Conservation (phyloP, 1,140 invertebrate species). For the Rhyacophila brunnea region DNA sequence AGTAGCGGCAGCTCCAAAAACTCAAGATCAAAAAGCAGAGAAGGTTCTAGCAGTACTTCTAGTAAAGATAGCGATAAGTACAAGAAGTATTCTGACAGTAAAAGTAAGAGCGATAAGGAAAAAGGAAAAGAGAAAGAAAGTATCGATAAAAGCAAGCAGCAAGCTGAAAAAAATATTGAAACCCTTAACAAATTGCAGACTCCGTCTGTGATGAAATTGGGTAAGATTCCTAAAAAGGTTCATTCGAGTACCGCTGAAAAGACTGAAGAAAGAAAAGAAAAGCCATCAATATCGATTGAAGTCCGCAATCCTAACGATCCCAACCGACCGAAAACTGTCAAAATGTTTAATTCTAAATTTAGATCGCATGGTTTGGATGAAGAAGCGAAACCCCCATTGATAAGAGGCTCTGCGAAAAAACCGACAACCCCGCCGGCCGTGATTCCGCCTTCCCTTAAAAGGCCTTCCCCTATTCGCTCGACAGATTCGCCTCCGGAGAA, state of each 20-base stretch:
- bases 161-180: constrained; percentile 68
- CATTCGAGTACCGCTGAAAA: constrained; percentile 38
- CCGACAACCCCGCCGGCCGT: constrained; percentile 52
- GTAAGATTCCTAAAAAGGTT: constrained; percentile 72
- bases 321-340: constrained; percentile 77
- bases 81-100: constrained; percentile 31
- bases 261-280: constrained; percentile 60
- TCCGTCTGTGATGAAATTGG: constrained; percentile 66
- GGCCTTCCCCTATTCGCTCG: constrained; percentile 61
- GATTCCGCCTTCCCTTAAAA: constrained; percentile 55
- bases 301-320: constrained; percentile 66
- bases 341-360: constrained; percentile 85
- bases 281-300: constrained; percentile 78
- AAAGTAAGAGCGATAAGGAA: constrained; percentile 48
- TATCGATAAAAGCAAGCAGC: constrained; percentile 53
- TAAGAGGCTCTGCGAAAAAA: constrained; percentile 61
- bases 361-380: constrained; percentile 82
- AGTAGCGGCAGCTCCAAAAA: constrained; percentile 48
- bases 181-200: constrained; percentile 64
- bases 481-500: constrained; percentile 66
- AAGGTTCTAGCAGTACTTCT: constrained; percentile 13
- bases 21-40: constrained; percentile 43
- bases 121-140: constrained; percentile 54
- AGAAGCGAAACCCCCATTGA: constrained; percentile 75
- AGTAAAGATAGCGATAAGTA: constrained; percentile 30